These are phyloP conservation scores for Ecdyonurus torrentis DNA, from an alignment of 2,888 invertebrate species.

Conservation along the genomic window DNA sequence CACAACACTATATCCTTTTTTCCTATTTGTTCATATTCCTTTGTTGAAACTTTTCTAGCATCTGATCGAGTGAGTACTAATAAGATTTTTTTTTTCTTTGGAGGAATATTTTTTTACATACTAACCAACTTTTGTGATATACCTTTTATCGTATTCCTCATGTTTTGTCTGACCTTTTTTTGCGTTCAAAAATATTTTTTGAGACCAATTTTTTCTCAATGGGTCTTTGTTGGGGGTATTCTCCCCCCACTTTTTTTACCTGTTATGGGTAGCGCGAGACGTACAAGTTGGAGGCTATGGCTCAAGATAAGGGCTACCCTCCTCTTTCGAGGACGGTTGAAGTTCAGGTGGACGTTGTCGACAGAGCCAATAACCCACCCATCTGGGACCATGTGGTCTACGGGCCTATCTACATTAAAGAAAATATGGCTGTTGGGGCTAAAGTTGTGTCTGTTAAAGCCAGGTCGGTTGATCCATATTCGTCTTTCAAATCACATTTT, in stretches of 20 bases:
- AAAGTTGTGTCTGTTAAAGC: constrained; percentile 97
- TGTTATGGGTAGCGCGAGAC: constrained; percentile 63
- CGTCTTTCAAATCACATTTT: neutral
- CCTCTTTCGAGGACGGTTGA: constrained; percentile 91
- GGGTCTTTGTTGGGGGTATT: neutral
- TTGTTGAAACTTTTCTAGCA: neutral
- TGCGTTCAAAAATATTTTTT: neutral
- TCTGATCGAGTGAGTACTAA: neutral
- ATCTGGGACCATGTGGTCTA: constrained; percentile 93
- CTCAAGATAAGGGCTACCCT: constrained; percentile 93
- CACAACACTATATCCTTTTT: neutral
- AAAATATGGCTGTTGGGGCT: constrained; percentile 94
- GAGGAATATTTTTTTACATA: neutral
- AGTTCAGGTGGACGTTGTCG: constrained; percentile 97
- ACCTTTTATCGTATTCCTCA: constrained; percentile 31
- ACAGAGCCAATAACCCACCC: constrained; percentile 94
- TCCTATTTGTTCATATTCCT: neutral
- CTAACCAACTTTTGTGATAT: constrained; percentile 32
- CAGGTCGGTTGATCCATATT: constrained; percentile 59
- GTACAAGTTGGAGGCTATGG: constrained; percentile 96
- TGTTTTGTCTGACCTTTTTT: constrained; percentile 16
- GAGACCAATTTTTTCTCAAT: neutral
- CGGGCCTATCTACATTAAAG: constrained; percentile 94
- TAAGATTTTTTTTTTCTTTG: neutral
- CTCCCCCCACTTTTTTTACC: neutral